Conservation (phyloP, 2,113 vertebrate genomes). For the Micromys minutus region DNA sequence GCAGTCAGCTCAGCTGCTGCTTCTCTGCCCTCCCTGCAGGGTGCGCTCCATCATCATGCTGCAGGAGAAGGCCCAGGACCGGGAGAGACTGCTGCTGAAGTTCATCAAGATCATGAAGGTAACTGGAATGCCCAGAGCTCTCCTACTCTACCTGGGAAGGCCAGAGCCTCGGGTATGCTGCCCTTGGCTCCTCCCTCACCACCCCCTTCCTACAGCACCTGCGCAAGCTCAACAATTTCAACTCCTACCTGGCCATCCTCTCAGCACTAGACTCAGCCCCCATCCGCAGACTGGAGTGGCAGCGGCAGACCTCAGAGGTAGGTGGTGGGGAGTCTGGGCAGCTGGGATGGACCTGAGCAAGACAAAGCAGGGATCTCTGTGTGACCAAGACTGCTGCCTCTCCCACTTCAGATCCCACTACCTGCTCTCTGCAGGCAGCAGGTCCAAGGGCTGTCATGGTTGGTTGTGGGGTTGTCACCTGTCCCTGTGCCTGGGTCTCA, state of each 20-base stretch:
- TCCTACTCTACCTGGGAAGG: not conserved
- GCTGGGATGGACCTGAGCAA: not conserved
- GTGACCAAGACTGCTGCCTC: not conserved
- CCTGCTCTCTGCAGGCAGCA: not conserved
- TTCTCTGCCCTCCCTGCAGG: conserved; percentile 82
- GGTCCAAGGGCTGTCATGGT: rapidly evolving
- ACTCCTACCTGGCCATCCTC: conserved; percentile 99
- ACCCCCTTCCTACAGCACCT: conserved; percentile 89
- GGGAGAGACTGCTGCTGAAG: conserved; percentile 97
- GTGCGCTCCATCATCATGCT: conserved; percentile 98
- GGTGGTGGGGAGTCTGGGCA: not conserved
- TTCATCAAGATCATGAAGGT: conserved; percentile 99
- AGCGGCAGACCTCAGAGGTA: conserved; percentile 99
- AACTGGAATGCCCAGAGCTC: not conserved
- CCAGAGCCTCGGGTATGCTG: rapidly evolving
- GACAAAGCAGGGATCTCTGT: not conserved
- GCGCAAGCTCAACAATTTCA: conserved; percentile 99
- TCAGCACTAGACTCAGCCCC: conserved; percentile 98
- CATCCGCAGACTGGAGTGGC: conserved; percentile 98
- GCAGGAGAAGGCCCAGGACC: conserved; percentile 98
- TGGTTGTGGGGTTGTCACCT: rapidly evolving
- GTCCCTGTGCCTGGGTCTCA: too few species aligned
- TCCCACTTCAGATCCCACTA: not conserved
- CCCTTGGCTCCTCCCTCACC: not conserved
- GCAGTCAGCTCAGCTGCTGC: not conserved